A percentile compares a stretch with the other conserved stretches of the same genome.
phyloP scores from a whole-genome alignment of 2,113 vertebrate species.

The Peromyscus californicus region DNA sequence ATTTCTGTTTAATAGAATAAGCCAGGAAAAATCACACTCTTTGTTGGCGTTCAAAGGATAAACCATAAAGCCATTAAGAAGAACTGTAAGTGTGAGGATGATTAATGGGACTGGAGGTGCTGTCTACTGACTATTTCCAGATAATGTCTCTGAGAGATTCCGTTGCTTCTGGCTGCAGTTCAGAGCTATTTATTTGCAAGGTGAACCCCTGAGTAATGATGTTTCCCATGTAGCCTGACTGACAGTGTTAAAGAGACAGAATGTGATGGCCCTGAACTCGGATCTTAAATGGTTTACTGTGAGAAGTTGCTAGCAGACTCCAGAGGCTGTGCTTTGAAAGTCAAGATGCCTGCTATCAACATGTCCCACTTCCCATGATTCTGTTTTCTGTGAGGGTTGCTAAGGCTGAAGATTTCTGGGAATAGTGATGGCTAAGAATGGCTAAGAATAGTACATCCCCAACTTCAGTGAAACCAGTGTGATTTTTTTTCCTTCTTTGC shows the following conservation, averaged over 20 bases:
- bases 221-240: slow-evolving; percentile 72
- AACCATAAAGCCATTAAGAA: slow-evolving; percentile 91
- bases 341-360: neutral
- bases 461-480: rapidly evolving
- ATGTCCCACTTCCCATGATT: neutral
- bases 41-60: slow-evolving; percentile 89
- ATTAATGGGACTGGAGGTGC: slow-evolving; percentile 89
- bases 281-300: slow-evolving; percentile 66
- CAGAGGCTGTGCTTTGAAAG: slow-evolving; percentile 71
- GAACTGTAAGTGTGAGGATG: slow-evolving; percentile 87
- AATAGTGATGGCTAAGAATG: slow-evolving; percentile 24
- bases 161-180: slow-evolving; percentile 87
- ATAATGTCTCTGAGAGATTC: slow-evolving; percentile 91
- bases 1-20: slow-evolving; percentile 91
- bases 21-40: slow-evolving; percentile 88
- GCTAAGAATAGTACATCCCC: neutral
- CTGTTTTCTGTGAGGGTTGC: slow-evolving; percentile 5
- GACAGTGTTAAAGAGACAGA: slow-evolving; percentile 77
- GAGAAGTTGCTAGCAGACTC: slow-evolving; percentile 62
- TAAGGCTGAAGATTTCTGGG: neutral
- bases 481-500: neutral
- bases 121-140: slow-evolving; percentile 87
- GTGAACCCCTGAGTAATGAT: slow-evolving; percentile 84
- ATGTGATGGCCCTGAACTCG: slow-evolving; percentile 72
- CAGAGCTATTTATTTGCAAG: slow-evolving; percentile 90